Percentiles rank a stretch among this genome's conserved stretches.
Conservation (phyloP, 2,797 vertebrate species). For the Craterocephalus amniculus region DNA sequence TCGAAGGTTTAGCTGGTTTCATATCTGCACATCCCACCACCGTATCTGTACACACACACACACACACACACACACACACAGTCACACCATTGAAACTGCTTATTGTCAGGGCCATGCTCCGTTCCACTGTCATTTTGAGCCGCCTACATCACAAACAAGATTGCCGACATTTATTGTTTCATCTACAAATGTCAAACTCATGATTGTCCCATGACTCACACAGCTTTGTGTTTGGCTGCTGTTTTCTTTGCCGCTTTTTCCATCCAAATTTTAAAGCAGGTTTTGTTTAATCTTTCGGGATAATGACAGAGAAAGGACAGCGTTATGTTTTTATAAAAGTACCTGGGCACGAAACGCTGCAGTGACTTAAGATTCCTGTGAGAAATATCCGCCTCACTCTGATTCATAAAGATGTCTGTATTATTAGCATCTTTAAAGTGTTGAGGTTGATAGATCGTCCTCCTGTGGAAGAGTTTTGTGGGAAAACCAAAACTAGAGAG, state of each 20-base stretch:
- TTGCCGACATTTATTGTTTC: conserved; percentile 8
- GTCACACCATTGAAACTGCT: neutral
- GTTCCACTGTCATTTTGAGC: conserved; percentile 11
- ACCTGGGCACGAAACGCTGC: neutral
- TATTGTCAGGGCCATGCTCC: neutral
- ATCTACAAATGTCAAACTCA: neutral
- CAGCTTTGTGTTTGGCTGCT: neutral
- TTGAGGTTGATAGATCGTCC: conserved; percentile 15
- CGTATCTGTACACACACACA: neutral
- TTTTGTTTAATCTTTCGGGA: neutral
- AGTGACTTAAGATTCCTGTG: neutral
- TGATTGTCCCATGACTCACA: conserved; percentile 6
- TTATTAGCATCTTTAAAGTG: conserved; percentile 14
- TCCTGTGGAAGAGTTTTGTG: conserved; percentile 16
- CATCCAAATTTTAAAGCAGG: neutral
- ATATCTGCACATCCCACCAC: neutral
- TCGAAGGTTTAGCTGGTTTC: conserved; percentile 16
- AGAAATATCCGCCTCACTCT: neutral
- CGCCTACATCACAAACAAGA: conserved; percentile 9
- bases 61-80: conserved; percentile 6
- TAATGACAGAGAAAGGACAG: neutral
- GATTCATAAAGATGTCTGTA: neutral
- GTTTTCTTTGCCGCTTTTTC: conserved; percentile 1
- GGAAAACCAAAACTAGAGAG: conserved; percentile 20
- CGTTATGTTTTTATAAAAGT: neutral